Evolutionary conservation across 2,797 vertebrate genomes (phyloP).

Genomic region (Rhabdophis nuchalis): DNA sequence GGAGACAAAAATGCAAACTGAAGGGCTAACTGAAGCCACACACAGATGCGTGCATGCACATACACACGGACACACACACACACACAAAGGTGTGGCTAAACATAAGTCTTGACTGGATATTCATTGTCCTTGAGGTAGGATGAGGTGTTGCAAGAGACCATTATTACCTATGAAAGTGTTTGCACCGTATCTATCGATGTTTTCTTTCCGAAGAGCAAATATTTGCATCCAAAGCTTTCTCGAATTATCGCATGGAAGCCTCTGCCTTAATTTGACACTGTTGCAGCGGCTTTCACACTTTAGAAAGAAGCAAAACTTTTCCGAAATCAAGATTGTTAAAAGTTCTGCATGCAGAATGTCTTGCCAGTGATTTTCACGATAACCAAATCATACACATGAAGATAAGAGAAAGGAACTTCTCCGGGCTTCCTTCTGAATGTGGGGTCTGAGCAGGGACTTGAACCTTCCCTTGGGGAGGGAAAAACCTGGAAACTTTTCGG

Average conservation of each 20-base stretch:
- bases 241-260: slow-evolving; percentile 50
- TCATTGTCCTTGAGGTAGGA: slow-evolving; percentile 28
- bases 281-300: slow-evolving; percentile 10
- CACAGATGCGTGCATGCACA: too few species aligned
- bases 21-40: neutral
- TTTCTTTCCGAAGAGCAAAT: slow-evolving; percentile 48
- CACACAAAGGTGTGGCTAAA: neutral
- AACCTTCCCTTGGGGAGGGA: too few species aligned
- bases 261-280: slow-evolving; percentile 46
- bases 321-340: slow-evolving; percentile 10
- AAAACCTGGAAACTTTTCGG: too few species aligned
- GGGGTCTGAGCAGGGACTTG: too few species aligned
- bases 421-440: neutral
- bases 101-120: slow-evolving; percentile 32
- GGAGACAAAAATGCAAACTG: neutral
- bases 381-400: neutral
- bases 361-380: neutral
- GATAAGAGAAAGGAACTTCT: neutral
- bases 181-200: slow-evolving; percentile 36
- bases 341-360: slow-evolving; percentile 15
- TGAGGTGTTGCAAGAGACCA: slow-evolving; percentile 40
- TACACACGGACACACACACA: too few species aligned
- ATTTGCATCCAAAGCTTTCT: slow-evolving; percentile 50
- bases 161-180: slow-evolving; percentile 53
- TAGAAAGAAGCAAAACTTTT: slow-evolving; percentile 14